Conservation (phyloP, 2,888 invertebrate genomes). For the Drosophila robusta region DNA sequence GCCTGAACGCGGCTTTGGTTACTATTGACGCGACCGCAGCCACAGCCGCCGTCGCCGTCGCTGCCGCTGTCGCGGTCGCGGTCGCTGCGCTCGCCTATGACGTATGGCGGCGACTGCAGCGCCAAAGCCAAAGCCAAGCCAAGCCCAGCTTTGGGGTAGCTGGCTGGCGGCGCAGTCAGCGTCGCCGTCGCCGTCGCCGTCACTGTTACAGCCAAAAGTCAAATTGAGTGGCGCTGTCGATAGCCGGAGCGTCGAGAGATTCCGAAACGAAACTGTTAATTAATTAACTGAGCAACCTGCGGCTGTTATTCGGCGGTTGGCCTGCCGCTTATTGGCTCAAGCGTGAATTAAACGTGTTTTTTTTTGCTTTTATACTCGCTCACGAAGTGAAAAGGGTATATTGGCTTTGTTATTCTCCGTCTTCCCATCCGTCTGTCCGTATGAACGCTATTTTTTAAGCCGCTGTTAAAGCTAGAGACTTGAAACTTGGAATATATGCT, state of each 20-base stretch:
- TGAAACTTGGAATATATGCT: too few species aligned
- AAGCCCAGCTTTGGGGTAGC: constrained; percentile 42
- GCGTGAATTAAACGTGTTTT: constrained; percentile 3
- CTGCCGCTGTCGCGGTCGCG: constrained; percentile 5
- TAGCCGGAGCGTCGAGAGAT: constrained; percentile 7
- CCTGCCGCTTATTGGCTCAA: constrained; percentile 9
- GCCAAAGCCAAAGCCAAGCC: constrained; percentile 23
- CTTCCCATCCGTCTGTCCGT: too few species aligned
- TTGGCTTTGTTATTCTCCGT: too few species aligned
- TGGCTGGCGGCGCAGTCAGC: constrained; percentile 5
- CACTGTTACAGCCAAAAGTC: constrained; percentile 32
- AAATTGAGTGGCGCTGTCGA: constrained; percentile 52
- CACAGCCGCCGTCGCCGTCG: constrained; percentile 3
- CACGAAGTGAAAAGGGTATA: too few species aligned
- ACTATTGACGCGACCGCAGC: constrained; percentile 17
- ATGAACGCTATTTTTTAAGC: too few species aligned
- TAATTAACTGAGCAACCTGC: constrained; percentile 43
- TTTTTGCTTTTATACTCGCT: background rate
- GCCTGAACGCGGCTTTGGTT: constrained; percentile 36
- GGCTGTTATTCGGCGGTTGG: constrained; percentile 16
- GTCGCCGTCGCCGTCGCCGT: constrained; percentile 6
- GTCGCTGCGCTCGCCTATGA: constrained; percentile 34
- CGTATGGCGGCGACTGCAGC: constrained; percentile 32
- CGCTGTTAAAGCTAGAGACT: too few species aligned
- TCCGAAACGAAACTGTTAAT: constrained; percentile 47